These are phyloP conservation scores for Drosophila ironensis DNA, from an alignment of 1,140 invertebrate species.

Conservation along the genomic window DNA sequence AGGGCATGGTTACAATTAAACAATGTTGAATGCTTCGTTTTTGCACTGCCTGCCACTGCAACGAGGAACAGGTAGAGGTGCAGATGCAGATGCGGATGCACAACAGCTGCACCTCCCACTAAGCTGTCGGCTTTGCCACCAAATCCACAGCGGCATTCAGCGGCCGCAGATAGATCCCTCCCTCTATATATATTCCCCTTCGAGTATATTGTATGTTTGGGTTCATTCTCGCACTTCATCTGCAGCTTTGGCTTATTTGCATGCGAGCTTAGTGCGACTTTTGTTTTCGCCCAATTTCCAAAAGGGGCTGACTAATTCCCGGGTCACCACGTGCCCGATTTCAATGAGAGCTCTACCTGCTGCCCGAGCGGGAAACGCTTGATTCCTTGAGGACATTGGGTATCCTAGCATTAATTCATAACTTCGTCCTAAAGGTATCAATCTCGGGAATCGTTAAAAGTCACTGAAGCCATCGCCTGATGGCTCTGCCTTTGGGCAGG, in stretches of 20 bases:
- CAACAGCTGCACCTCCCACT: conserved; percentile 35
- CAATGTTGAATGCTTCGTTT: too few relatives aligned
- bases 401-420: too few relatives aligned
- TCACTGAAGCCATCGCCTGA: background rate
- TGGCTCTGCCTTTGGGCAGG: too few relatives aligned
- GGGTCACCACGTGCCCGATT: too few relatives aligned
- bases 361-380: background rate
- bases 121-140: conserved; percentile 38
- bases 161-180: background rate
- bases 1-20: too few relatives aligned
- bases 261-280: conserved; percentile 13
- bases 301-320: conserved; percentile 6
- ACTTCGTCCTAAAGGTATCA: too few relatives aligned
- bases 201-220: too few relatives aligned
- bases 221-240: conserved; percentile 22
- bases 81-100: conserved; percentile 21
- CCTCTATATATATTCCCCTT: background rate
- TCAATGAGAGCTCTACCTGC: conserved; percentile 6
- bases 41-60: too few relatives aligned
- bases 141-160: conserved; percentile 32
- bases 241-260: conserved; percentile 18
- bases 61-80: background rate
- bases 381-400: too few relatives aligned
- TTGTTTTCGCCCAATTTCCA: conserved; percentile 25
- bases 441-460: too few relatives aligned